Base-by-base conservation (phyloP, 2,113 vertebrate species). In the Lophochroa leadbeateri region DNA sequence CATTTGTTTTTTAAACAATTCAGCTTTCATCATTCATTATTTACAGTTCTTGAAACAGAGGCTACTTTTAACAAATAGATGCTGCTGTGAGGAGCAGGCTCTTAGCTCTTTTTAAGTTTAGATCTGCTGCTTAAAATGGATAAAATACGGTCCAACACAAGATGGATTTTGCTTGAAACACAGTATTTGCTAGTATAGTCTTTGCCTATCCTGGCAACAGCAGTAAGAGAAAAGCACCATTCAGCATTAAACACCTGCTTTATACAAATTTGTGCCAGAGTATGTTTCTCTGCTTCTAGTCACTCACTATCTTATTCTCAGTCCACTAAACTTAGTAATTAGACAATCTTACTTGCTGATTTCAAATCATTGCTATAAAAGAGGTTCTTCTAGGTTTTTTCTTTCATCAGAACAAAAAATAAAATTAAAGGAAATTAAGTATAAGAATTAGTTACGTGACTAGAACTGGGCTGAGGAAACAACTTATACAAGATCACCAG, bases 1-100 rank as follows among this genome's bases (percentile, higher is more conserved):
- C 29, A 29, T 69, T 68, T 71, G n/a, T 20, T 92, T 83, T 92
- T 81, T 23, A 46, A 96, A 76, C 82, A 91, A 52, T 43, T 31
- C 69, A n/a, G 47, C 46, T 78, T 87, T 72, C 35, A 83, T 63
- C 46, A 35, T 64, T 88, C 63, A 11, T 65, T 78, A 84, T 2
- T 6, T 64, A 17, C 33, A 72, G 44, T 17, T 85, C 43, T 85
- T 85, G 58, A 64, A 93, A 44, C 33, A 91, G 78, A 44, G 82
- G 50, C 44, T 47, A 35, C 92, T 86, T 83, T 53, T 35, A 84
- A 84, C 25, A 70, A 74, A 67, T 0, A 46, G 37, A 67, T 67
- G n/a, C 29, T 80, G 44, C 53, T 74, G 64, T 2, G 14, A 74
- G n/a, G 23, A 83, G 29, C 13, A 57, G 64, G 17, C 9, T 86